Evolutionary conservation across 2,113 vertebrate genomes (phyloP), one percentile per base, ranked within the genome.

Genomic region (Phylloscopus trochilus): DNA sequence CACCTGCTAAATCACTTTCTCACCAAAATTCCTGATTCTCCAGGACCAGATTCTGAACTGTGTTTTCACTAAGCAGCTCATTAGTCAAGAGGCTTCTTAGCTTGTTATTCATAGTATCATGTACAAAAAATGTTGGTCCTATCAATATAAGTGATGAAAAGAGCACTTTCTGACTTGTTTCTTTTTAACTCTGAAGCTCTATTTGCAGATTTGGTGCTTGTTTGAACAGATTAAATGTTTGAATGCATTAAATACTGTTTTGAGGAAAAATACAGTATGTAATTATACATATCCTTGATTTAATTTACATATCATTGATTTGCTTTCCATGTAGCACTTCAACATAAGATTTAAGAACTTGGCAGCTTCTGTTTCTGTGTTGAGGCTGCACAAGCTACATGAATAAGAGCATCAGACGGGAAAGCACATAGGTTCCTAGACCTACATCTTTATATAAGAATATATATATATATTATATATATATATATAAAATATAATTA

Each of bases 81-180:
- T 39, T 6, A 60, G 7, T 31, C 10, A 63, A 75, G 44, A 69
- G 11, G 11, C 14, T 75, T 33, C 8, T 68, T 88, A 39, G 13
- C 35, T 72, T 52, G 8, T 47, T 80, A 7, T 9, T 37, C 1
- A 1, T 17, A 6, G 10, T 33, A 24, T 19, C 0, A 0, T 8
- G 27, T 14, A 9, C 6, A 8, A 56, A 67, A 15, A 0, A 44
- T 18, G 2, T 22, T 58, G 44, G 28, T 69, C 2, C 3, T 15
- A 7, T 49, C 5, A 46, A 10, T 2, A 8, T 68, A 46, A 76
- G 12, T 49, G 35, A 66, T 1, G 2, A 37, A 67, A 46, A 70
- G 4, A 67, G 8, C 2, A 1, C 5, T 47, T 62, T 37, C 4
- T 14, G 49, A 49, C 3, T 41, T 13, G 6, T 13, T 8, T 26